Evolutionary conservation across 2,113 vertebrate species (phyloP).

Genomic region (Nothoprocta perdicaria): DNA sequence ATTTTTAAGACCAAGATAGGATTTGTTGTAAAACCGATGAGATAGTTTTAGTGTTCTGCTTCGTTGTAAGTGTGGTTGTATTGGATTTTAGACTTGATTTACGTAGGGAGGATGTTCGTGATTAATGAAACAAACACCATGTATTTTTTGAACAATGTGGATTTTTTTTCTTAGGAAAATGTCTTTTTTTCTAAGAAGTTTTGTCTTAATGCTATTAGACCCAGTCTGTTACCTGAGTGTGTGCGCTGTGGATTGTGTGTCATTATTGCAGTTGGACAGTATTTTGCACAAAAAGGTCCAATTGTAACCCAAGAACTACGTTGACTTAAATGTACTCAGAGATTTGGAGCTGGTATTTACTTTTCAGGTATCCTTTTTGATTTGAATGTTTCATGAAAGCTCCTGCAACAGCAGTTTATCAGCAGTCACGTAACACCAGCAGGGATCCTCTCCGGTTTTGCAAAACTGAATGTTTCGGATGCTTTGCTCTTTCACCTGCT

Average conservation of each 20-base stretch:
- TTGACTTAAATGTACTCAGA: neutral
- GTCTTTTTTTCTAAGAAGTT: neutral
- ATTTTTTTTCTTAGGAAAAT: neutral
- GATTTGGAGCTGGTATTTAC: neutral
- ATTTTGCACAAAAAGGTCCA: neutral
- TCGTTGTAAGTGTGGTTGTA: neutral
- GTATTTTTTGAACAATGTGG: neutral
- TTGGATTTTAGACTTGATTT: neutral
- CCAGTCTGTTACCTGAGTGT: neutral
- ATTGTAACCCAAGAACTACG: neutral
- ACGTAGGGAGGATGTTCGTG: neutral
- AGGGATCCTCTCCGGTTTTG: neutral
- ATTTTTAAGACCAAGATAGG: neutral
- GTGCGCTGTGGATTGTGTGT: rapidly evolving
- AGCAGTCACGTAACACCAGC: neutral
- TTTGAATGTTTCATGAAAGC: neutral
- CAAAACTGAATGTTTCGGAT: neutral
- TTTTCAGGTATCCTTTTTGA: neutral
- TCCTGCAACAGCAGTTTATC: neutral
- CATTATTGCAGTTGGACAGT: rapidly evolving
- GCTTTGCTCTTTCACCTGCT: neutral
- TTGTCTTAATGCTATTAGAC: neutral
- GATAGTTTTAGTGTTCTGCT: neutral
- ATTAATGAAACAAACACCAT: neutral
- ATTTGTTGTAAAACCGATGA: neutral